Conservation (phyloP, 92 coral and sea anemone species). For the Porites cylindrica region DNA sequence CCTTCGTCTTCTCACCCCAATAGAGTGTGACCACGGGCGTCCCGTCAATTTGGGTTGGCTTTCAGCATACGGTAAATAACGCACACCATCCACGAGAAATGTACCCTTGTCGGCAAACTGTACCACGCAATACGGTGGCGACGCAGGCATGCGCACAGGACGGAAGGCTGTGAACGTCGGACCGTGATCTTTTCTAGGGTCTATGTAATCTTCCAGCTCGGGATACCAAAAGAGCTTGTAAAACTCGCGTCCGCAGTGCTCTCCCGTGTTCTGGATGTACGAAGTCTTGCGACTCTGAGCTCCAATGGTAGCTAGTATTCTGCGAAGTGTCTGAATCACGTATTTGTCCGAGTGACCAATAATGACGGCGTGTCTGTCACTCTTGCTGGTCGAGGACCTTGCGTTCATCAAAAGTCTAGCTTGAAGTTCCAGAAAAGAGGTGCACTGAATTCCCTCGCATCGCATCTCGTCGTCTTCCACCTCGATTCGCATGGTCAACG, state of each 20-base stretch:
- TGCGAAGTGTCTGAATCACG: neutral
- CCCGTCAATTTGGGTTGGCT: neutral
- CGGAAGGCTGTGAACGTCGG: neutral
- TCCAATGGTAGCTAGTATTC: slow-evolving; percentile 2
- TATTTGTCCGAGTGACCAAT: neutral
- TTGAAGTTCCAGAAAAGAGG: neutral
- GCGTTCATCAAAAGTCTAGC: slow-evolving; percentile 6
- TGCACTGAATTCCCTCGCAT: slow-evolving; percentile 28
- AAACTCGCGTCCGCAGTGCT: neutral
- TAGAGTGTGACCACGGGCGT: neutral
- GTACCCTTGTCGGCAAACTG: neutral
- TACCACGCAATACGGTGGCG: neutral
- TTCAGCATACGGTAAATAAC: neutral
- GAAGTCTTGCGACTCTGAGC: slow-evolving; percentile 8
- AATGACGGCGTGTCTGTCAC: neutral
- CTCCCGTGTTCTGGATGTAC: neutral
- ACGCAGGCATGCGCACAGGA: neutral
- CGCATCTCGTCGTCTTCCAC: neutral
- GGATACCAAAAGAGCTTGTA: slow-evolving; percentile 6
- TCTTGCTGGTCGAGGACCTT: neutral
- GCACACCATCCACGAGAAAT: neutral
- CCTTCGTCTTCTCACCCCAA: neutral
- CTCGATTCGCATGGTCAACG: neutral
- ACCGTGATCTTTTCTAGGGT: neutral
- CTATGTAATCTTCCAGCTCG: neutral